Conservation (phyloP, 2,888 invertebrate genomes). For the Drosophila colorata region DNA sequence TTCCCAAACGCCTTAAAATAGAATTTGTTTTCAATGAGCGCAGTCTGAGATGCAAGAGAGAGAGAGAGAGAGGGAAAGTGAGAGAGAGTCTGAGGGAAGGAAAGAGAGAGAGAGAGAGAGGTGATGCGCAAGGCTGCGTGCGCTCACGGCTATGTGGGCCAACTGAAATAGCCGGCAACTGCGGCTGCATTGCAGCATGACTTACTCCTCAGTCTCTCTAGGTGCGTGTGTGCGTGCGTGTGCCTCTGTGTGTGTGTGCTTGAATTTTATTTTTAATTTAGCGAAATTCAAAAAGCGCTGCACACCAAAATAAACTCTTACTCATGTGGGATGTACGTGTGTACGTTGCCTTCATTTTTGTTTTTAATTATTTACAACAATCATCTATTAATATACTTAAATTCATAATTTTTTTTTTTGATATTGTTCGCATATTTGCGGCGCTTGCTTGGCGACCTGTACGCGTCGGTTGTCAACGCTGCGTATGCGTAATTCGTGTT, state of each 20-base stretch:
- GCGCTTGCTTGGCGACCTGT: constrained; percentile 28
- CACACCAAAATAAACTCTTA: constrained; percentile 74
- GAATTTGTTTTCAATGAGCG: constrained; percentile 68
- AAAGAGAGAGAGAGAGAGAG: background rate
- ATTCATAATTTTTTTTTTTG: constrained; percentile 23
- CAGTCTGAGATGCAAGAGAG: constrained; percentile 11
- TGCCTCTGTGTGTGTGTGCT: constrained; percentile 22
- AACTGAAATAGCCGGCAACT: constrained; percentile 70
- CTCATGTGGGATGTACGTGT: constrained; percentile 64
- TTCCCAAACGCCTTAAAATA: constrained; percentile 74
- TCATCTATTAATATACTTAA: constrained; percentile 60
- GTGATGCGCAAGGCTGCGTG: constrained; percentile 20
- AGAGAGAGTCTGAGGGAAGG: background rate
- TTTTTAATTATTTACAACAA: constrained; percentile 76
- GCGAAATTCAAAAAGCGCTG: constrained; percentile 66
- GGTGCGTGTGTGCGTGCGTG: constrained; percentile 4
- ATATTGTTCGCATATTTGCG: constrained; percentile 42
- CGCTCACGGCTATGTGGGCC: constrained; percentile 62
- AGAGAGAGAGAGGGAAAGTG: background rate
- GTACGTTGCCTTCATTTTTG: constrained; percentile 52
- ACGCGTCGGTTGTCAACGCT: constrained; percentile 56
- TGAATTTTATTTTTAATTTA: constrained; percentile 76
- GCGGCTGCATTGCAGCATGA: constrained; percentile 59
- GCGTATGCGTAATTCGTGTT: constrained; percentile 58
- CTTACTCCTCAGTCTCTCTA: constrained; percentile 23